A percentile compares a stretch with the other conserved stretches of the same genome.
phyloP scores from a whole-genome alignment of 1,140 invertebrate genomes.

The Arctopsyche grandis region DNA sequence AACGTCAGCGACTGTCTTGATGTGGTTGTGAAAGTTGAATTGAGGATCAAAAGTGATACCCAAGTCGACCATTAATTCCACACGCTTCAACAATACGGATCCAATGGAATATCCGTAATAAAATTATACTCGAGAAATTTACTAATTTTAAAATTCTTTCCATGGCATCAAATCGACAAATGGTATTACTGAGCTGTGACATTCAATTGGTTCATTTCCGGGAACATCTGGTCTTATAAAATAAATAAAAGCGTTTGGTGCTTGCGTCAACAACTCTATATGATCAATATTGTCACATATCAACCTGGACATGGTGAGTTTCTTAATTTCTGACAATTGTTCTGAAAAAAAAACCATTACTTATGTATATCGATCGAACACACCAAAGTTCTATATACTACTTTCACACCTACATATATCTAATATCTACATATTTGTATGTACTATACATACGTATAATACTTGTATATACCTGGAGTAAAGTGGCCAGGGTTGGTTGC shows the following conservation, averaged over 20 bases:
- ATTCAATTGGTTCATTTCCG: conserved; percentile 68
- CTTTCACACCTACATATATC: no score
- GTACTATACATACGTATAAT: no score
- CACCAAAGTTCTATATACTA: no score
- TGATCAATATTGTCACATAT: conserved; percentile 84
- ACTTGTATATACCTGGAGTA: no score
- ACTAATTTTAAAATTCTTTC: conserved; percentile 56
- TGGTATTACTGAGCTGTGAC: conserved; percentile 64
- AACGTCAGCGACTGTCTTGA: no score
- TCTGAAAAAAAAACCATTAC: conserved; percentile 66
- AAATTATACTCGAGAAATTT: conserved; percentile 60
- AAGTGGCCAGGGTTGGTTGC: conserved; percentile 76
- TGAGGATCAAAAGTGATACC: no score
- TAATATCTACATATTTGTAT: no score
- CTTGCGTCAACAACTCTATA: conserved; percentile 63
- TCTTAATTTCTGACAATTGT: conserved; percentile 79
- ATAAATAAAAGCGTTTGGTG: conserved; percentile 70
- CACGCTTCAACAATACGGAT: no score
- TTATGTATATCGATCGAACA: no score
- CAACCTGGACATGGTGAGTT: conserved; percentile 74
- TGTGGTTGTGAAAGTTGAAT: no score
- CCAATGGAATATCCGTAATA: no score
- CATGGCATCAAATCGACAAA: conserved; percentile 59
- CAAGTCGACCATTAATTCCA: no score
- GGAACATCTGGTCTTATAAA: conserved; percentile 65